Evolutionary conservation across 1,140 invertebrate genomes (phyloP), one percentile per base, ranked within the genome.

Genomic region (Parapsyche elsis): DNA sequence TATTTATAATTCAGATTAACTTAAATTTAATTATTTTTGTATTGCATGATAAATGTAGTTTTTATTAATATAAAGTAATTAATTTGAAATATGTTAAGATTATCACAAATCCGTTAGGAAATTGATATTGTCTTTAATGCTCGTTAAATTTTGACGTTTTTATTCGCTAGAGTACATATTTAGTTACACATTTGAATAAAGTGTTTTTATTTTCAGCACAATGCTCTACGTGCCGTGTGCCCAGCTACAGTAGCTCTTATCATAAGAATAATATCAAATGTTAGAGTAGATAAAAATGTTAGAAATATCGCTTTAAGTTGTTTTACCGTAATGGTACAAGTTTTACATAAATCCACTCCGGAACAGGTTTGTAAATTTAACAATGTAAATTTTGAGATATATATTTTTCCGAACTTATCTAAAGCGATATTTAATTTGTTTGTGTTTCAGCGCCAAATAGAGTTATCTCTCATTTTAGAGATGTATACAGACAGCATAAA

Each of bases 211-310:
- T 86, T 85, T 76, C 84, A 92, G 91, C 88, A 89, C 24, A 92
- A 92, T 90, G 91, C 91, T 16, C 86, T 92, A 81, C 87, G 89
- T 76, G 90, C 90, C 16, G 90, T 92, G 71, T 92, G 90, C 82
- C 92, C 92, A 14, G 92, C 92, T 10, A 92, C 91, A 4, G 87
- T 92, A 26, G 90, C 91, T 81, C 86, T 92, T 79, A 84, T 92
- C 30, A 89, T 91, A 84, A 88, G 88, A 85, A 85, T 88, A 19
- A 84, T 90, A 82, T 84, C 88, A 81, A 85, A 86, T 80, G 81
- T 85, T 85, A 84, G 87, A 75, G 85, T 86, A 82, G 80, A 85
- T 23, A 83, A 84, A 59, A 84, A 85, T 10, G 78, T 90, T 44
- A 88, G 89, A 45, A 78, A 84, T 46, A 84, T 88, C 5, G 89